These are phyloP conservation scores for Candidula unifasciata DNA, from an alignment of 2,888 invertebrate genomes.

Conservation along the genomic window DNA sequence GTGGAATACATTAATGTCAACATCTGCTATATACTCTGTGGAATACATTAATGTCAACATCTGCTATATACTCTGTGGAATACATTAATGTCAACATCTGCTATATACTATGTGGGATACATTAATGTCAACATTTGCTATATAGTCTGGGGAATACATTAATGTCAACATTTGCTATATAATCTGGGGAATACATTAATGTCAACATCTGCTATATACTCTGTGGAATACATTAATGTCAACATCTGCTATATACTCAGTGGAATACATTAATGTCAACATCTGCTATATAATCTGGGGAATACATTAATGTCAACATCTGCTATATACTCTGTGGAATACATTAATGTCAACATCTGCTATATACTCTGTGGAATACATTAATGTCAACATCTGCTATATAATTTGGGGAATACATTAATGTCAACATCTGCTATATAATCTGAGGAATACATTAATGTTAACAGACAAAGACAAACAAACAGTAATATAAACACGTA, in stretches of 20 bases:
- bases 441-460: constrained; percentile 56
- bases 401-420: too few species aligned
- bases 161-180: not conserved
- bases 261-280: too few species aligned
- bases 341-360: constrained; percentile 73
- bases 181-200: too few species aligned
- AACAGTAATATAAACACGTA: constrained; percentile 46
- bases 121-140: constrained; percentile 73
- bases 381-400: not conserved
- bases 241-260: too few species aligned
- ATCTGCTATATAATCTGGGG: constrained; percentile 71
- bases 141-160: constrained; percentile 64
- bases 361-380: constrained; percentile 66
- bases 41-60: too few species aligned
- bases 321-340: too few species aligned
- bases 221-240: constrained; percentile 54
- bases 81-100: not conserved
- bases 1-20: not conserved
- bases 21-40: too few species aligned
- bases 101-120: too few species aligned
- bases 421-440: constrained; percentile 74
- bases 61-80: constrained; percentile 70
- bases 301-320: not conserved
- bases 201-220: constrained; percentile 73
- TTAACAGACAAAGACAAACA: not conserved